These are phyloP conservation scores for Agrochola litura DNA, from an alignment of 2,888 invertebrate genomes.

Conservation along the genomic window DNA sequence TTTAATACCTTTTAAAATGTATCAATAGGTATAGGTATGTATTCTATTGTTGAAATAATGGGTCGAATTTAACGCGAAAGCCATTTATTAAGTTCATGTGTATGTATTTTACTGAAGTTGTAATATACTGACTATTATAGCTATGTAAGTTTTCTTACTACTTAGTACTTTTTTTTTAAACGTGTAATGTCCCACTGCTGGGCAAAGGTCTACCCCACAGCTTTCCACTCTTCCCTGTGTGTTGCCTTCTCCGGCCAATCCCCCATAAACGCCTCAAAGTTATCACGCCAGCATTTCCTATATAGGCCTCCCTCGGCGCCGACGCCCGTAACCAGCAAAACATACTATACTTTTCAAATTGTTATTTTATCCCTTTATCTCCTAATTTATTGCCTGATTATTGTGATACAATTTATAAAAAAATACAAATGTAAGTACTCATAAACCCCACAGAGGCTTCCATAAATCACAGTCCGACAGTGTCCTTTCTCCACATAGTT, in stretches of 20 bases:
- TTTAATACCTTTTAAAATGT: neutral
- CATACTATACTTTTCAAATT: neutral
- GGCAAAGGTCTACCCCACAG: neutral
- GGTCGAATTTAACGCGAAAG: no score
- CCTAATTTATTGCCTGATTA: neutral
- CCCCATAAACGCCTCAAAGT: neutral
- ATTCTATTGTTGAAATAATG: neutral
- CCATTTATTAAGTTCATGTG: neutral
- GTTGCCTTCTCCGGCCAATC: neutral
- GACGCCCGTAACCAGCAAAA: neutral
- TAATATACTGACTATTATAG: neutral
- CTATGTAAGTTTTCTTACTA: neutral
- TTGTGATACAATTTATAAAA: neutral
- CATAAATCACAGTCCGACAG: slow-evolving; percentile 32
- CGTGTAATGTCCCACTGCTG: neutral
- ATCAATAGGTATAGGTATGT: neutral
- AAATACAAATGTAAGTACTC: neutral
- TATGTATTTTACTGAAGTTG: neutral
- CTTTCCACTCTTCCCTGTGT: neutral
- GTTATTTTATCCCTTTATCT: neutral
- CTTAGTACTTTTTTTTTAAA: neutral
- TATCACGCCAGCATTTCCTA: no score
- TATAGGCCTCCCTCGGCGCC: neutral
- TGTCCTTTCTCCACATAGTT: slow-evolving; percentile 53
- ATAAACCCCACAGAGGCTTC: slow-evolving; percentile 50